Evolutionary conservation across 2,797 vertebrate species (phyloP).

Genomic region (Coreius guichenoti): DNA sequence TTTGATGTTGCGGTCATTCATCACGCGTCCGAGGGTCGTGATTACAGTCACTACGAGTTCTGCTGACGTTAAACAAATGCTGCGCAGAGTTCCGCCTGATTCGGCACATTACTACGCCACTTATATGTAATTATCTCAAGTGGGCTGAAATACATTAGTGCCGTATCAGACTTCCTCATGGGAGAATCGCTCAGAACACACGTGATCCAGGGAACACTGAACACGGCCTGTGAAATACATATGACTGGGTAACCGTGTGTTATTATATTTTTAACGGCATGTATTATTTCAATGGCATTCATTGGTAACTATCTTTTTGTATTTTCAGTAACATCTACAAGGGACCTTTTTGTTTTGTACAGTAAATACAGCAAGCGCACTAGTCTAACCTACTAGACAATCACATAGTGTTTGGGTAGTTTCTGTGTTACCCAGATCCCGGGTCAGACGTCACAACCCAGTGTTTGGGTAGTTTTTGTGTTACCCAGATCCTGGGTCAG

Average conservation of each 20-base stretch:
- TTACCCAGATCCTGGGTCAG: too few species aligned
- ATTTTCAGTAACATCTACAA: neutral
- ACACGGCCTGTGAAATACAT: neutral
- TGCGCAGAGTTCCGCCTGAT: slow-evolving; percentile 47
- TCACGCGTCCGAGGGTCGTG: slow-evolving; percentile 64
- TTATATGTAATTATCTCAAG: slow-evolving; percentile 60
- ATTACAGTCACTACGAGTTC: slow-evolving; percentile 70
- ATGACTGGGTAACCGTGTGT: neutral
- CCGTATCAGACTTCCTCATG: slow-evolving; percentile 41
- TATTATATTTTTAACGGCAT: too few species aligned
- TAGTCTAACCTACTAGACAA: too few species aligned
- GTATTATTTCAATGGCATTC: too few species aligned
- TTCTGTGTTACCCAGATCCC: too few species aligned
- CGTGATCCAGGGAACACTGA: neutral
- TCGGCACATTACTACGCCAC: slow-evolving; percentile 48
- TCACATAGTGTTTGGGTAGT: too few species aligned
- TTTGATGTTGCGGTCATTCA: slow-evolving; percentile 72
- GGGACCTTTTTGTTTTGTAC: too few species aligned
- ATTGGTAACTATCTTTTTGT: neutral
- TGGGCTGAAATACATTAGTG: slow-evolving; percentile 56
- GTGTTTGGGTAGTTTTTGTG: too few species aligned
- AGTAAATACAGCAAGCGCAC: too few species aligned
- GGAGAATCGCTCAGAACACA: neutral
- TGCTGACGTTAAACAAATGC: slow-evolving; percentile 62
- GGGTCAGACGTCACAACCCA: too few species aligned